Base-by-base conservation (phyloP, 2,113 vertebrate genomes). In the Centropus unirufus region DNA sequence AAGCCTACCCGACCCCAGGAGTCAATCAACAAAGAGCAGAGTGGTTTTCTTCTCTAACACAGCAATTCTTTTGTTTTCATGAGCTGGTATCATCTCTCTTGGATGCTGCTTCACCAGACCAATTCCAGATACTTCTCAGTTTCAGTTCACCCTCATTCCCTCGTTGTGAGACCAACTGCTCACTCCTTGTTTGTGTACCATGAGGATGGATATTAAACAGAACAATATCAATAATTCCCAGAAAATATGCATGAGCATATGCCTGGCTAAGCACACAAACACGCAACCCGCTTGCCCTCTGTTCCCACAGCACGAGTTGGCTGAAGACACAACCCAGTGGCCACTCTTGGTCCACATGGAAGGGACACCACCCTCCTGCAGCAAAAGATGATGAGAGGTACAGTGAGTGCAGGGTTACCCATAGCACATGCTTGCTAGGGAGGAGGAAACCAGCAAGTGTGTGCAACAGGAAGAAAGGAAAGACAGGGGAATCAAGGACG, bases 161-260 rank as follows among this genome's bases (percentile, higher is more conserved):
- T 93, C 61, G 75, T n/a, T 2, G 82, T 2, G 47, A 80, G 72
- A 59, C 54, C 87, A 52, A 44, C 68, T 4, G 13, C 87, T 62
- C 2, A 3, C 68, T 90, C 85, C 93, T 55, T 94, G 92, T 96
- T 96, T 95, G 90, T 27, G 90, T 36, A 34, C 73, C 1, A 5
- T 49, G 18, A 89, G 69, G 88, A 95, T 96, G 93, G 95, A 90
- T 96, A 96, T 95, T 94, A 95, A 97, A 94, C 88, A 94, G 94
- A 96, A 96, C 77, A 89, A 32, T 86, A 90, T 92, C 94, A 62
- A 79, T 94, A 93, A 87, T 95, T 96, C 94, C 95, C 2, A 1
- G 95, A 96, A 95, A 94, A 87, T 2, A 82, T 74, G 89, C 84
- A 61, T 69, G 51, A 85, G 84, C 83, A 11, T 21, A 58, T 82